These are phyloP conservation scores for Heliangelus exortis DNA, from an alignment of 2,797 vertebrate genomes.

Conservation along the genomic window DNA sequence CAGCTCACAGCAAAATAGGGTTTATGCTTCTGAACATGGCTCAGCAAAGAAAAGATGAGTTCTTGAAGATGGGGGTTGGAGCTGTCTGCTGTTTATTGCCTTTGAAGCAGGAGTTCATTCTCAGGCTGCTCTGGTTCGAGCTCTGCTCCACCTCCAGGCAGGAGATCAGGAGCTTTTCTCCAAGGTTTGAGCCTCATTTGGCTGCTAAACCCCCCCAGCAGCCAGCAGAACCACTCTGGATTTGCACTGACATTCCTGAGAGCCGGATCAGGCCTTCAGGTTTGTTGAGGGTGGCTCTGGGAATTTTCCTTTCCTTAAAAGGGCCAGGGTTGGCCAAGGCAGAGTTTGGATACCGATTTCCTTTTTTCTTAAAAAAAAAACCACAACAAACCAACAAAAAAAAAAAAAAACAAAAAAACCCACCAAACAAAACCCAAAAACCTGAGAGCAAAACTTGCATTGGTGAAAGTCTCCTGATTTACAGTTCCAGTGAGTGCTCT, in stretches of 20 bases:
- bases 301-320: conserved; percentile 67
- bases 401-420: background rate
- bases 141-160: background rate
- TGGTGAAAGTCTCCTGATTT: background rate
- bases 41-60: conserved; percentile 39
- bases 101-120: background rate
- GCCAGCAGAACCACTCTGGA: background rate
- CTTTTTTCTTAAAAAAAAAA: background rate
- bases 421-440: too few relatives aligned
- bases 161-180: background rate
- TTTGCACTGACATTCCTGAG: conserved; percentile 10
- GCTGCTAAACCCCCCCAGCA: background rate
- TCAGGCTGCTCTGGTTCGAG: background rate
- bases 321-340: conserved; percentile 41
- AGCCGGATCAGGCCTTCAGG: conserved; percentile 43
- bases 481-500: background rate
- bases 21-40: conserved; percentile 16
- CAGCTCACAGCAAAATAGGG: conserved; percentile 4
- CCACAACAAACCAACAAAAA: background rate
- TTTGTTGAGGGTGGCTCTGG: conserved; percentile 52
- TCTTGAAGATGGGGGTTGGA: background rate
- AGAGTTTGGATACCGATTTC: conserved; percentile 29
- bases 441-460: background rate
- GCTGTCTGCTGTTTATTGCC: background rate
- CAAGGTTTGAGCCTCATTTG: background rate